These are phyloP conservation scores for Romanogobio albipinnatus DNA, from an alignment of 2,113 vertebrate species.

Conservation along the genomic window DNA sequence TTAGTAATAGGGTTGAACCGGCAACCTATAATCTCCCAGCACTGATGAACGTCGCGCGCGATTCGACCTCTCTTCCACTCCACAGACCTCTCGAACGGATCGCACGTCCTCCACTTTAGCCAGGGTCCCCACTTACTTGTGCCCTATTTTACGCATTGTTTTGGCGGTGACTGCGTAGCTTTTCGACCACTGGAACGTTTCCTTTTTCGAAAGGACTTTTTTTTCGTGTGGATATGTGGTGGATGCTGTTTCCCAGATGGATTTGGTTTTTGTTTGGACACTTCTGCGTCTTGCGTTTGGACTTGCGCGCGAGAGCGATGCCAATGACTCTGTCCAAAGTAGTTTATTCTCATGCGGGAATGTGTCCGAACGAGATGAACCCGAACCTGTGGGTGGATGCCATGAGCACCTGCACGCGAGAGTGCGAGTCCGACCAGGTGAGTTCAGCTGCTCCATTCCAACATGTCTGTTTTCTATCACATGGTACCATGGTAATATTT, in stretches of 20 bases:
- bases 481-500: background rate
- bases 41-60: conserved; percentile 68
- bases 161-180: background rate
- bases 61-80: conserved; percentile 54
- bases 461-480: background rate
- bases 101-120: conserved; percentile 31
- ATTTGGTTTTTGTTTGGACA: conserved; percentile 83
- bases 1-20: conserved; percentile 77
- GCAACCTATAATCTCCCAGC: conserved; percentile 68
- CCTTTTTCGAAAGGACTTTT: conserved; percentile 16
- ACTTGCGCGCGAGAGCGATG: conserved; percentile 66
- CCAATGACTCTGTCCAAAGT: conserved; percentile 83
- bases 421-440: conserved; percentile 95
- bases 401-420: conserved; percentile 96
- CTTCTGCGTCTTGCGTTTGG: conserved; percentile 71
- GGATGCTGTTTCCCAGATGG: conserved; percentile 78
- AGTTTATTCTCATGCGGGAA: conserved; percentile 93
- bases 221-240: conserved; percentile 79
- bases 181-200: conserved; percentile 3
- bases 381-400: conserved; percentile 99
- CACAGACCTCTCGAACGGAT: conserved; percentile 28
- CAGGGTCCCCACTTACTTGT: conserved; percentile 1
- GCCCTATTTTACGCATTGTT: conserved; percentile 8
- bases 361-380: conserved; percentile 99
- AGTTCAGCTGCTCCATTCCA: conserved; percentile 59